phyloP scores from a whole-genome alignment of 2,888 invertebrate genomes.

The Eutolmus rufibarbis region DNA sequence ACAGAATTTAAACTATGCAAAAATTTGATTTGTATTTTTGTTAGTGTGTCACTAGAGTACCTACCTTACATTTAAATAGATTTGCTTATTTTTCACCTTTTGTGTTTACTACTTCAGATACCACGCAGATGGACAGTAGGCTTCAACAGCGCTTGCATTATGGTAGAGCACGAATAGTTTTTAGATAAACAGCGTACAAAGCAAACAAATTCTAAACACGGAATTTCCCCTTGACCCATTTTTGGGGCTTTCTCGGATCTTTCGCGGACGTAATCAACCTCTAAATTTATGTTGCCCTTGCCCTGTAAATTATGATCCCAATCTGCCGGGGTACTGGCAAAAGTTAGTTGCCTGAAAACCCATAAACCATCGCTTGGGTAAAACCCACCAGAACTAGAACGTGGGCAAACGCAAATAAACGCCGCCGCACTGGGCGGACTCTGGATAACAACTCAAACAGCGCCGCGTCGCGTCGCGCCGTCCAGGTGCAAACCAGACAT shows the following conservation, averaged over 20 bases:
- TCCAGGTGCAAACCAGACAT: slow-evolving; percentile 1
- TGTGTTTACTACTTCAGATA: background rate
- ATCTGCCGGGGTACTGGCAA: background rate
- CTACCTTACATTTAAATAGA: background rate
- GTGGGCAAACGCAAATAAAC: background rate
- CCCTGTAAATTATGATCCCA: background rate
- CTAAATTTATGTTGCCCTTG: background rate
- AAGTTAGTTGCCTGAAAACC: background rate
- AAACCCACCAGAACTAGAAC: background rate
- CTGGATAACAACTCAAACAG: background rate
- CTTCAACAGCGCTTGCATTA: background rate
- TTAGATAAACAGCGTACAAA: background rate
- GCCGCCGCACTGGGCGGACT: background rate
- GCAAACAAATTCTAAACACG: background rate
- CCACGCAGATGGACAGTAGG: background rate
- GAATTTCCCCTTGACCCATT: background rate
- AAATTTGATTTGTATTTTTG: background rate
- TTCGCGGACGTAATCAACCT: background rate
- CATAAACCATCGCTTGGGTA: slow-evolving; percentile 1
- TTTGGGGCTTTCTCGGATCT: background rate
- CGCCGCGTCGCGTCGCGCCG: background rate
- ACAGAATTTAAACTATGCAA: background rate
- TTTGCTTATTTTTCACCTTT: background rate
- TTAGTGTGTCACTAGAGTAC: background rate
- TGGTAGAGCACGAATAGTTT: background rate